A percentile compares a stretch with the other conserved stretches of the same genome.
Evolutionary conservation across 1,140 invertebrate genomes (phyloP).

Genomic region (Hylaeus volcanicus): DNA sequence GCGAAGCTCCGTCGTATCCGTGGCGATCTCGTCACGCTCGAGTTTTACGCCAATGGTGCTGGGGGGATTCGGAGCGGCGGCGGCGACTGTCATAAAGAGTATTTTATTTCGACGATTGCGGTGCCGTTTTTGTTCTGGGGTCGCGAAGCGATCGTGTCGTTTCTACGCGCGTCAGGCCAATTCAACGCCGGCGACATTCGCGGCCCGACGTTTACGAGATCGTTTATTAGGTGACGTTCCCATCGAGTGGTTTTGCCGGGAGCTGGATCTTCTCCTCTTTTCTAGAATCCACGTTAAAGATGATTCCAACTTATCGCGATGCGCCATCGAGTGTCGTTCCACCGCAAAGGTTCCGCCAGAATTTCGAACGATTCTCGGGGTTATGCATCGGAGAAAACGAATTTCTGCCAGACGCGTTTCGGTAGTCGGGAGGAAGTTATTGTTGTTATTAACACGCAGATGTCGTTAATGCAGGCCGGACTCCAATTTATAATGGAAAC

Average conservation of each 20-base stretch:
- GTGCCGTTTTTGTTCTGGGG: slow-evolving; percentile 52
- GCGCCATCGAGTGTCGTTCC: background rate
- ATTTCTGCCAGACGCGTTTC: background rate
- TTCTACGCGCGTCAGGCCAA: slow-evolving; percentile 60
- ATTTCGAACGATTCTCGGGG: background rate
- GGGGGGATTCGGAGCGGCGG: slow-evolving; percentile 17
- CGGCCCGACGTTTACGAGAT: slow-evolving; percentile 68
- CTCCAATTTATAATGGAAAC: too few relatives aligned
- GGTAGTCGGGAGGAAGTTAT: too few relatives aligned
- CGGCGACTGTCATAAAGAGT: slow-evolving; percentile 43
- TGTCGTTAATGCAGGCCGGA: too few relatives aligned
- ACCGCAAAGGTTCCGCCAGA: background rate
- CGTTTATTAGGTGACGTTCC: slow-evolving; percentile 66
- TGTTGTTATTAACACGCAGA: too few relatives aligned
- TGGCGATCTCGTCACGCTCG: slow-evolving; percentile 33
- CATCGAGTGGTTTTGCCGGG: slow-evolving; percentile 50
- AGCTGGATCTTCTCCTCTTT: slow-evolving; percentile 27
- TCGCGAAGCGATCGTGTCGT: slow-evolving; percentile 52
- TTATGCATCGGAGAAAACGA: background rate
- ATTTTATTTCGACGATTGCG: slow-evolving; percentile 54
- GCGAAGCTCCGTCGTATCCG: background rate
- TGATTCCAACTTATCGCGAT: slow-evolving; percentile 4
- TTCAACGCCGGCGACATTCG: slow-evolving; percentile 68
- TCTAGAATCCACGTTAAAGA: background rate
- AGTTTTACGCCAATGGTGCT: slow-evolving; percentile 38